Evolutionary conservation across 2,888 invertebrate species (phyloP).

Genomic region (Caenorhabditis drosophilae): DNA sequence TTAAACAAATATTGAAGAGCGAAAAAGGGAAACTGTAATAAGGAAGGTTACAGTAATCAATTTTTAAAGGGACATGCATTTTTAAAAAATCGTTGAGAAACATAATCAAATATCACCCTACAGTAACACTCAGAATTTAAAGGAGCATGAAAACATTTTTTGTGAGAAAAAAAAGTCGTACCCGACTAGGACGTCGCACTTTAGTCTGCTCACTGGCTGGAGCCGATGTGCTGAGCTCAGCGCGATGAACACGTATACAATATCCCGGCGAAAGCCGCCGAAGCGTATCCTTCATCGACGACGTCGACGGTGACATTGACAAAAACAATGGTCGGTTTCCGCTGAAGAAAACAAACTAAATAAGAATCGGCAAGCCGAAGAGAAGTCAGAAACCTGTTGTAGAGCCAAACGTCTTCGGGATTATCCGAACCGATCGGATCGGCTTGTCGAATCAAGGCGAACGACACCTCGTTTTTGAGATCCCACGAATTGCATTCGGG

Average conservation of each 20-base stretch:
- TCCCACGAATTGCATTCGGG: conserved; percentile 63
- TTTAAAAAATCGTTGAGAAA: too few relatives aligned
- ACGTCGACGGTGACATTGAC: conserved; percentile 51
- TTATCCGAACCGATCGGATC: conserved; percentile 57
- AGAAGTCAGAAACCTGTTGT: conserved; percentile 57
- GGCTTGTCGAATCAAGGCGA: conserved; percentile 63
- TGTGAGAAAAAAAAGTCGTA: conserved; percentile 7
- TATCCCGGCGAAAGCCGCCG: conserved; percentile 67
- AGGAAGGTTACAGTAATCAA: too few relatives aligned
- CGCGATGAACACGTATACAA: conserved; percentile 66
- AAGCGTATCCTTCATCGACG: conserved; percentile 55
- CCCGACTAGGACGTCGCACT: conserved; percentile 36
- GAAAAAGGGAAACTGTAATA: too few relatives aligned
- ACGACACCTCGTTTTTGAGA: conserved; percentile 59
- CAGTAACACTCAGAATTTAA: too few relatives aligned
- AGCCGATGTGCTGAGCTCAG: conserved; percentile 30
- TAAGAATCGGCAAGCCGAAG: too few relatives aligned
- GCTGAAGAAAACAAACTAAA: conserved; percentile 53
- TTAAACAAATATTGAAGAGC: too few relatives aligned
- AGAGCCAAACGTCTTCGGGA: conserved; percentile 67
- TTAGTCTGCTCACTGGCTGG: conserved; percentile 36
- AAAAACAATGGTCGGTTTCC: conserved; percentile 64
- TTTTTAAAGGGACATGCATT: too few relatives aligned
- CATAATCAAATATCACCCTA: too few relatives aligned
- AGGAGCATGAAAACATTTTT: too few relatives aligned